phyloP scores from a whole-genome alignment of 2,888 invertebrate species.

The Chromoteleia sp. region DNA sequence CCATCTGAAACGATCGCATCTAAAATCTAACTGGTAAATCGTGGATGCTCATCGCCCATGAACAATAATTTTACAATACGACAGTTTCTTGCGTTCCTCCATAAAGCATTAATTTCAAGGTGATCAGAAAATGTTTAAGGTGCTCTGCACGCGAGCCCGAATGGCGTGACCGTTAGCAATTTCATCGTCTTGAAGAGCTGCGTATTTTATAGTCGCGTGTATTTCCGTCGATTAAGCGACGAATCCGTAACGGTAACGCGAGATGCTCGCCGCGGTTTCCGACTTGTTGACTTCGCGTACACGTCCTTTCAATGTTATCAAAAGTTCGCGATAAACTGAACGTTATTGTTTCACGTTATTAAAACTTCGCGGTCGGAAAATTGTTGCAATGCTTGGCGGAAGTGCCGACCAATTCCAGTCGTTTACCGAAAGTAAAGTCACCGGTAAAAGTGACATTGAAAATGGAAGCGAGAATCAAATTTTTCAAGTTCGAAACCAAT shows the following conservation, averaged over 20 bases:
- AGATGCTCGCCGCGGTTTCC: conserved; percentile 55
- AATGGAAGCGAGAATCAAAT: too few species aligned
- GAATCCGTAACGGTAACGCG: conserved; percentile 58
- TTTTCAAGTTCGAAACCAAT: too few species aligned
- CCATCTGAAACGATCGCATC: conserved; percentile 8
- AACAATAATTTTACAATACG: conserved; percentile 1
- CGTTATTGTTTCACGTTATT: conserved; percentile 36
- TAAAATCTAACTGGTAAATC: background rate
- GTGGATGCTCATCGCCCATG: background rate
- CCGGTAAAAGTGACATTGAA: background rate
- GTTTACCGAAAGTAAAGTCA: background rate
- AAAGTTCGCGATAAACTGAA: conserved; percentile 25
- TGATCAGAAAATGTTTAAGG: conserved; percentile 44
- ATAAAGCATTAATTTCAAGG: conserved; percentile 12
- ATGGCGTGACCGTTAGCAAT: conserved; percentile 42
- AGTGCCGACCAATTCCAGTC: conserved; percentile 4
- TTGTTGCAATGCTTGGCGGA: conserved; percentile 11
- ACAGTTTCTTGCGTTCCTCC: conserved; percentile 15
- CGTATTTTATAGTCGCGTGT: conserved; percentile 25
- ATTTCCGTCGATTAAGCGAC: conserved; percentile 53
- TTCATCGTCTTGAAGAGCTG: conserved; percentile 8
- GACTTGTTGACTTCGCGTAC: conserved; percentile 60
- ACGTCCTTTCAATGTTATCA: conserved; percentile 19
- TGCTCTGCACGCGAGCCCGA: conserved; percentile 26
- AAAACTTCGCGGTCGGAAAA: conserved; percentile 9